A percentile compares a stretch with the other conserved stretches of the same genome.
Evolutionary conservation across 1,140 invertebrate genomes (phyloP).

Genomic region (Pollicipes pollicipes): DNA sequence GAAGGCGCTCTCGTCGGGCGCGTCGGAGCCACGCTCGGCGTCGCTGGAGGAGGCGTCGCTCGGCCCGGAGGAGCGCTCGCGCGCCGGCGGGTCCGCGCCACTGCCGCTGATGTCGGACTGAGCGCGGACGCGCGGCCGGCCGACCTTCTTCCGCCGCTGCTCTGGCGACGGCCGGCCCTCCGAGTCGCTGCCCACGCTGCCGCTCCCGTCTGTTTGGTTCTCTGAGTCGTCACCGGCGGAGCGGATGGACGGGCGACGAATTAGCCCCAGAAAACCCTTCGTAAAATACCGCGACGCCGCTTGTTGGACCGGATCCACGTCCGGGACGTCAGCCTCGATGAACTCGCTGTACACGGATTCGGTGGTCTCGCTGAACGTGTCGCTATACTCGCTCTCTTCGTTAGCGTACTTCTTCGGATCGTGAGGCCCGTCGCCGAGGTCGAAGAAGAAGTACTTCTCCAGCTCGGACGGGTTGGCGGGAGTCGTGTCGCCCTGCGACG

Average conservation of each 20-base stretch:
- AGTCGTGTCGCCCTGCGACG: conserved; percentile 36
- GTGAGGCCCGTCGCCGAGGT: conserved; percentile 44
- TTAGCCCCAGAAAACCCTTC: conserved; percentile 63
- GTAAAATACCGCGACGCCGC: conserved; percentile 74
- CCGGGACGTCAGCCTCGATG: conserved; percentile 23
- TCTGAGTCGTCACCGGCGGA: conserved; percentile 19
- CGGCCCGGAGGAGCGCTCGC: neutral
- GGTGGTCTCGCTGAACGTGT: conserved; percentile 59
- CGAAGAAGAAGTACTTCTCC: conserved; percentile 81
- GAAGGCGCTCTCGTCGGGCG: conserved; percentile 31
- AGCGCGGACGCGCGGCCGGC: conserved; percentile 21
- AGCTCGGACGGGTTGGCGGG: conserved; percentile 46
- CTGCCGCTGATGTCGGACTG: neutral
- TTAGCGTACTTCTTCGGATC: conserved; percentile 21
- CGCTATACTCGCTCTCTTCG: conserved; percentile 29
- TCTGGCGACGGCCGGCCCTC: conserved; percentile 69
- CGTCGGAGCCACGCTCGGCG: conserved; percentile 57
- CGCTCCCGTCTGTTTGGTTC: conserved; percentile 48
- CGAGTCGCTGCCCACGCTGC: conserved; percentile 63
- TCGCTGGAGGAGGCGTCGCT: conserved; percentile 26
- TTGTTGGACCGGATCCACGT: conserved; percentile 42
- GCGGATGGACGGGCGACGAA: conserved; percentile 26
- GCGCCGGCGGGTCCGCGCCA: neutral
- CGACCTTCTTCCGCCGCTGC: conserved; percentile 48
- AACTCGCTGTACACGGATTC: conserved; percentile 71